Base-by-base conservation (phyloP, 1,140 invertebrate genomes). In the Mercenaria mercenaria region DNA sequence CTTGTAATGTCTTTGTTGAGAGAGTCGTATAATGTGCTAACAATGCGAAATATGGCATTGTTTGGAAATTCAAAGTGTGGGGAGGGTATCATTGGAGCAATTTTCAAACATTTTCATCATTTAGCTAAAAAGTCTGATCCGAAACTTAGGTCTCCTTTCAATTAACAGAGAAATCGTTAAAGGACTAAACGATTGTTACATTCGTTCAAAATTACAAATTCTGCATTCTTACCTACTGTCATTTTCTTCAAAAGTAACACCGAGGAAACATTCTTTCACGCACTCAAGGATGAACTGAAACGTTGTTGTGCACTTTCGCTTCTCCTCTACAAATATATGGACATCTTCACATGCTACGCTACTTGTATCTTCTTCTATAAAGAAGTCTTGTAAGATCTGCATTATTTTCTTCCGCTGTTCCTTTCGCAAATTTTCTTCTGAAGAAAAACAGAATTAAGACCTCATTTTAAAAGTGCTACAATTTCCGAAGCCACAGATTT, bases 311-410 rank as follows among this genome's bases (percentile, higher is more conserved):
- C 37, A 72, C n/a, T 72, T 72, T 13, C 67, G 1, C 39, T 72
- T n/a, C 13, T 39, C 67, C n/a, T 72, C 67, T 6, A 39, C 34
- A 72, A 72, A 41, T 8, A 72, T 72, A 29, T 72, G 67, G 34
- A 72, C 18, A 39, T 72, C 67, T 41, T 72, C 67, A 72, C 67
- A 72, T 39, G 67, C 39, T 20, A 72, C 20, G 29, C 34, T 72
- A 39, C 20, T 29, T 41, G n/a, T 72, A 39, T 72, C 37, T 1
- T 72, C 37, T 72, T 72, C 59, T 8, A 29, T 8, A 64, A 64
- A 56, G 3, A 23, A 8, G 2, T 56, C 52, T 23, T 8, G 15
- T 8, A 56, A 20, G 52, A 56, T 56, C 20, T 56, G 10, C n/a
- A 10, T 47, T 47, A 47, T 47, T 18, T 47, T 47, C 43, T 47